Base-by-base conservation (phyloP, 2,113 vertebrate genomes). In the Gobiocypris rarus region DNA sequence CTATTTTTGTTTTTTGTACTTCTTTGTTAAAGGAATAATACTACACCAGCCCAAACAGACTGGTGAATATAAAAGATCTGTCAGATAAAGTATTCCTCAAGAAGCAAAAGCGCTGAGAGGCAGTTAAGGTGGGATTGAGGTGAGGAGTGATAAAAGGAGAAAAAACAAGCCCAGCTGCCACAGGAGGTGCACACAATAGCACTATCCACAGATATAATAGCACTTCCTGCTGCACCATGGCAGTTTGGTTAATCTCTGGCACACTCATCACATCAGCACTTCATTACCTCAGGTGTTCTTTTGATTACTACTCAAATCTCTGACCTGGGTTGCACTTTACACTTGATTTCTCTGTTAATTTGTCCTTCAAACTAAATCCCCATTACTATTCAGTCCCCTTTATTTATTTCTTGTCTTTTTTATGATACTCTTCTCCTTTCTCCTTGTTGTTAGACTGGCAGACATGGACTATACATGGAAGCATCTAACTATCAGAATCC, bases 191-290 rank as follows among this genome's bases (percentile, higher is more conserved):
- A 88, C 89, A 92, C 91, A 91, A 90, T 88, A 87, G 92, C 83
- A 89, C 89, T 93, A 89, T 90, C 82, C 82, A 69, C 88, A 80
- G 89, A 92, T 90, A 90, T 89, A 91, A 91, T 88, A 87, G 85
- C 83, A 83, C 76, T 84, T 83, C 59, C 83, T 90, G 89, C 91
- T 91, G 91, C 63, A 90, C 87, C 84, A 83, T 91, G 89, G 85
- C 90, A 69, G 83, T 92, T 91, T 84, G 81, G 86, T 81, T 91
- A 85, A 92, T 91, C 86, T 92, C 89, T 87, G 86, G 88, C 88
- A 87, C 88, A 82, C 87, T 92, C 93, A 89, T 93, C 91, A 91
- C 89, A 93, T 92, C 91, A 90, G 92, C 85, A 76, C 85, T 88
- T 75, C 69, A 83, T 90, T 88, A 90, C 91, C 91, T 91, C 90